Percentiles rank a stretch among this genome's conserved stretches.
These are phyloP conservation scores for Adelphocoris suturalis DNA, from an alignment of 2,888 invertebrate genomes.

Conservation along the genomic window DNA sequence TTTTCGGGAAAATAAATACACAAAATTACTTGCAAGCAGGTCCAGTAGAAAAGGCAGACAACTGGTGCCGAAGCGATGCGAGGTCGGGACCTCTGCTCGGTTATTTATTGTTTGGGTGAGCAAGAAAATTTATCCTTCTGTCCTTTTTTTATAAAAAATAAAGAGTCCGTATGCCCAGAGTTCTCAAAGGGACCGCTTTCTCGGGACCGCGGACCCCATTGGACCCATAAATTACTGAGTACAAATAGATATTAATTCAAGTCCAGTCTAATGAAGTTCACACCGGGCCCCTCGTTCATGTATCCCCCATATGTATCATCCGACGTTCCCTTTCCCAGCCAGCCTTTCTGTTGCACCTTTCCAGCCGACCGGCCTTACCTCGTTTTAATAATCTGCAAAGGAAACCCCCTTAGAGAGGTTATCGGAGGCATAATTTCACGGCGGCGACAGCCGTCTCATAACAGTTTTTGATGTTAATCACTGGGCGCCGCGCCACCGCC, in stretches of 20 bases:
- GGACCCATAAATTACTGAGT: conserved; percentile 46
- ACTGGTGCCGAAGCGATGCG: conserved; percentile 11
- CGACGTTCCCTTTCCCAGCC: neutral
- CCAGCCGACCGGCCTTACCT: conserved; percentile 38
- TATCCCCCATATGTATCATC: conserved; percentile 57
- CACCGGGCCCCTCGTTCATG: conserved; percentile 49
- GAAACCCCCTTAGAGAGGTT: conserved; percentile 5
- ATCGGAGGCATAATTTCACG: conserved; percentile 14
- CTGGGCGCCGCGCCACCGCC: neutral
- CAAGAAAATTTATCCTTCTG: conserved; percentile 41
- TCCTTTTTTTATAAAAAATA: conserved; percentile 10
- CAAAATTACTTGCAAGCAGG: neutral
- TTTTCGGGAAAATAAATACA: neutral
- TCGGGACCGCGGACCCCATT: neutral
- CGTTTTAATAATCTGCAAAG: conserved; percentile 55
- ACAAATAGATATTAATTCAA: conserved; percentile 67
- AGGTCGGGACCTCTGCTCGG: conserved; percentile 40
- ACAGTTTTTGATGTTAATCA: conserved; percentile 35
- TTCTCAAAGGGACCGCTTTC: conserved; percentile 53
- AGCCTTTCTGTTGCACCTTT: conserved; percentile 50
- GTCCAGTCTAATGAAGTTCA: conserved; percentile 68
- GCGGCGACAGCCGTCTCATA: neutral
- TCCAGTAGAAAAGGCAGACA: neutral
- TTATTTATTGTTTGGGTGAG: conserved; percentile 65
- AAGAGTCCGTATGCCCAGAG: neutral